These are phyloP conservation scores for Baronia brevicornis DNA, from an alignment of 2,888 invertebrate species.

Conservation along the genomic window DNA sequence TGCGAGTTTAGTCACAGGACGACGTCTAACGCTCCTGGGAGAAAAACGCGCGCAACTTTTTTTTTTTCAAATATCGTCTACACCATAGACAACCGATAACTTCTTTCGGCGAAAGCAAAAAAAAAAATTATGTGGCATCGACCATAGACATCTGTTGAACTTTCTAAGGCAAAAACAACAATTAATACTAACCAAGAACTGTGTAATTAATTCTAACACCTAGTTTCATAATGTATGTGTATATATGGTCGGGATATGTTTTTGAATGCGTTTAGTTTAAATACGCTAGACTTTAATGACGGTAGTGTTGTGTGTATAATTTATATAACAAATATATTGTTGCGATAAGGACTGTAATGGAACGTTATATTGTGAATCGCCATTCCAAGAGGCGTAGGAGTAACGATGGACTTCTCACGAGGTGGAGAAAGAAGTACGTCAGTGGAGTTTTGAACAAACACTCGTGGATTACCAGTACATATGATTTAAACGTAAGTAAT, in stretches of 20 bases:
- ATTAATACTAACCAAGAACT: conserved; percentile 35
- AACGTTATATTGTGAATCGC: conserved; percentile 55
- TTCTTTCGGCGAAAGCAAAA: no score
- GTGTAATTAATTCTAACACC: conserved; percentile 55
- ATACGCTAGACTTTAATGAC: conserved; percentile 31
- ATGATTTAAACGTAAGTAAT: conserved; percentile 58
- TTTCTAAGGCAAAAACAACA: conserved; percentile 36
- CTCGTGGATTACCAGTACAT: conserved; percentile 56
- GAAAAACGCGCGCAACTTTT: conserved; percentile 20
- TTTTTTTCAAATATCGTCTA: conserved; percentile 12
- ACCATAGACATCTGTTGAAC: conserved; percentile 27
- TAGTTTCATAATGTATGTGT: conserved; percentile 40
- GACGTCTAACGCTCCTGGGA: conserved; percentile 32
- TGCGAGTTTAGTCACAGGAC: conserved; percentile 50
- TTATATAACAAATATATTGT: conserved; percentile 29
- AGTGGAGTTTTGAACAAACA: conserved; percentile 43
- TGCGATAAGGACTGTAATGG: conserved; percentile 40
- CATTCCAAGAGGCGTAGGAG: conserved; percentile 52
- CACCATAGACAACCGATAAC: no score
- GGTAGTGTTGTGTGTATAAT: conserved; percentile 21
- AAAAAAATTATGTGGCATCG: conserved; percentile 20
- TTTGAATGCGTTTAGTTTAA: conserved; percentile 46
- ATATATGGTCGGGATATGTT: conserved; percentile 38
- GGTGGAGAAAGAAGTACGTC: conserved; percentile 56
- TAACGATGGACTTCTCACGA: conserved; percentile 49